These are phyloP conservation scores for Cerastoderma edule DNA, from an alignment of 2,888 invertebrate genomes.

Conservation along the genomic window DNA sequence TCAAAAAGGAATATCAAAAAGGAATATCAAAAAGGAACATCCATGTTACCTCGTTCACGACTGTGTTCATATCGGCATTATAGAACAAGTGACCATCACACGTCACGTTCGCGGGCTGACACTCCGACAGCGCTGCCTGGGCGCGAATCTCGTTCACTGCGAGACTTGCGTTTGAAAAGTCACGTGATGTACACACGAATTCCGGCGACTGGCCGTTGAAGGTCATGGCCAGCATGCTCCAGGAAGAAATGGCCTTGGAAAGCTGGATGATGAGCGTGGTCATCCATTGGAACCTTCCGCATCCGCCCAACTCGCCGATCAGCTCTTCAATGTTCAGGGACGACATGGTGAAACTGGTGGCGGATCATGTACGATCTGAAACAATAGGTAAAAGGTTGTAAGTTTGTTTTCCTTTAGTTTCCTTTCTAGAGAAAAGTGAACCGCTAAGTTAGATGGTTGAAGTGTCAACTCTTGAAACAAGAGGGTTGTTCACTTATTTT, in stretches of 20 bases:
- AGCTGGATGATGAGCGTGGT: conserved; percentile 50
- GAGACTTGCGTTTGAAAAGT: neutral
- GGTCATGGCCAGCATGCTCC: conserved; percentile 72
- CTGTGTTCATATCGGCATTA: conserved; percentile 46
- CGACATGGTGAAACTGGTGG: conserved; percentile 1
- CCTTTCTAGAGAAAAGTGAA: too few species aligned
- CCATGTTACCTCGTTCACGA: conserved; percentile 12
- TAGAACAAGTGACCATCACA: conserved; percentile 33
- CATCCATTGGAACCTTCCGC: conserved; percentile 67
- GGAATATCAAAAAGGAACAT: too few species aligned
- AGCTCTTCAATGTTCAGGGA: conserved; percentile 57
- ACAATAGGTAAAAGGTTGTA: too few species aligned
- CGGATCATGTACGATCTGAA: too few species aligned
- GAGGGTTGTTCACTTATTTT: too few species aligned
- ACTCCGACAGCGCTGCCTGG: conserved; percentile 5
- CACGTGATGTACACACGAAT: conserved; percentile 54
- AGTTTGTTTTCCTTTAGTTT: too few species aligned
- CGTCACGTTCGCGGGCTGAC: conserved; percentile 20
- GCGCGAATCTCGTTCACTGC: neutral
- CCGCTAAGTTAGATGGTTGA: too few species aligned
- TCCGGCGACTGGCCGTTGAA: conserved; percentile 67
- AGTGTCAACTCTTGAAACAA: too few species aligned
- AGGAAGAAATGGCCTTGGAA: conserved; percentile 53
- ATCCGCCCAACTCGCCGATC: conserved; percentile 62
- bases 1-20: too few species aligned